Percentiles rank a stretch among this genome's conserved stretches.
Evolutionary conservation across 2,113 vertebrate species (phyloP).

Genomic region (Athene noctua): DNA sequence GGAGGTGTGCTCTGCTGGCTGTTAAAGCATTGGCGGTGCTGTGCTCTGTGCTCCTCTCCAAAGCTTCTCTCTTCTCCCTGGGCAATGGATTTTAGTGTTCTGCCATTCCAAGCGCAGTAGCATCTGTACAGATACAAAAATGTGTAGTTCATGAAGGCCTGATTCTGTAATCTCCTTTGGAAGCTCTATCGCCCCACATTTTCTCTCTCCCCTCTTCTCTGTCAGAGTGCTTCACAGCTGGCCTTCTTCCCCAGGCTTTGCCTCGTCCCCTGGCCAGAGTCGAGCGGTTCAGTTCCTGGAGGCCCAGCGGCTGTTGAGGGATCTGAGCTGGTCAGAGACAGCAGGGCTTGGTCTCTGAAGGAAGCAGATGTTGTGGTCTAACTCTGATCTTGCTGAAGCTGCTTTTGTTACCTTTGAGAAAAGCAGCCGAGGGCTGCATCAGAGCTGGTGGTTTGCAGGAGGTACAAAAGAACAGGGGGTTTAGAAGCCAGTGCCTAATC

Average conservation of each 20-base stretch:
- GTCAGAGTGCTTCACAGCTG: not conserved
- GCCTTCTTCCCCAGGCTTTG: not conserved
- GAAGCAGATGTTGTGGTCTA: not conserved
- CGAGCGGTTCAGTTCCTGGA: not conserved
- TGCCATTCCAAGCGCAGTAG: not conserved
- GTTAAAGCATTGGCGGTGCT: no score
- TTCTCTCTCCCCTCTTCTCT: not conserved
- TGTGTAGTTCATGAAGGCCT: not conserved
- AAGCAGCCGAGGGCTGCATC: no score
- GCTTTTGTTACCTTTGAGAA: not conserved
- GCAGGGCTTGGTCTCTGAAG: not conserved
- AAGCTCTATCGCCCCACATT: not conserved
- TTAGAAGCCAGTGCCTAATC: not conserved
- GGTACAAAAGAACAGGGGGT: not conserved
- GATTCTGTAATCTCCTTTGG: not conserved
- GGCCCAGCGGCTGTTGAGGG: not conserved
- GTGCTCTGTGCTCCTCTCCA: no score
- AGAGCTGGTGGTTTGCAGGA: not conserved
- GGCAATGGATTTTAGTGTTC: no score
- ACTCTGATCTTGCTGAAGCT: not conserved
- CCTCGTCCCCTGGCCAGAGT: accelerated
- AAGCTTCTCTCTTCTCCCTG: no score
- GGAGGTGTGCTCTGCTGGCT: no score
- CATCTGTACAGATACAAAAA: not conserved
- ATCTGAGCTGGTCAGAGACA: not conserved